Evolutionary conservation across 2,888 invertebrate species (phyloP), one percentile per base, ranked within the genome.

Genomic region (Mesorhabditis sp.): DNA sequence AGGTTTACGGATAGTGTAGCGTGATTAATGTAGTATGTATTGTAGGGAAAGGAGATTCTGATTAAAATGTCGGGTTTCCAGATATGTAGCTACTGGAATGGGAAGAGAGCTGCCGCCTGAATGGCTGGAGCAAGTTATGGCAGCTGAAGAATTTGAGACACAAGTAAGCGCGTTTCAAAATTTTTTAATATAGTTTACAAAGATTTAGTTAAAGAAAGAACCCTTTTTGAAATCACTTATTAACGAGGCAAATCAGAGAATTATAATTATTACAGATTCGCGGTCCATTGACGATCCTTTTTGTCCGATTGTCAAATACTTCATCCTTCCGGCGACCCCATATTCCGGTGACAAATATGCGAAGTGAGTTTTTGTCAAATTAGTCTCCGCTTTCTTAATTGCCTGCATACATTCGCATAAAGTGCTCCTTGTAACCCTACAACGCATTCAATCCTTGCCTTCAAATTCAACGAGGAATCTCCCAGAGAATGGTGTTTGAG

Each of bases 131-230:
- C 80, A 80, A 66, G 76, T 75, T 28, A 76, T 77, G 6, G 80
- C 80, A 3, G 80, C 78, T 7, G 80, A 80, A 61, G 80, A 80
- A 63, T 80, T 80, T 66, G 79, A 80, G 65, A 75, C 77, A 10
- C 76, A 75, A 62, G 74, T 74, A 28, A 28, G 28, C 10, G 13
- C 13, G 13, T 63, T 28, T 28, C 28, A 28, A 28, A 28, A 28
- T 63, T 63, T 13, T 3, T 63, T 15, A 2, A 2, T 63, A n/a
- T n/a, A 58, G 2, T 58, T 58, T n/a, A 58, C 2, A 58, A 58
- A 58, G 13, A 13, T 10, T 58, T 58, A 58, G 13, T 2, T 58
- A n/a, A 58, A 10, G 13, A 58, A 13, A 13, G 7, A 13, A 50
- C 7, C n/a, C n/a, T n/a, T n/a, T n/a, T n/a, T n/a, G n/a, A n/a